These are phyloP conservation scores for Meta bourneti DNA, from an alignment of 2,888 invertebrate genomes.

Conservation along the genomic window DNA sequence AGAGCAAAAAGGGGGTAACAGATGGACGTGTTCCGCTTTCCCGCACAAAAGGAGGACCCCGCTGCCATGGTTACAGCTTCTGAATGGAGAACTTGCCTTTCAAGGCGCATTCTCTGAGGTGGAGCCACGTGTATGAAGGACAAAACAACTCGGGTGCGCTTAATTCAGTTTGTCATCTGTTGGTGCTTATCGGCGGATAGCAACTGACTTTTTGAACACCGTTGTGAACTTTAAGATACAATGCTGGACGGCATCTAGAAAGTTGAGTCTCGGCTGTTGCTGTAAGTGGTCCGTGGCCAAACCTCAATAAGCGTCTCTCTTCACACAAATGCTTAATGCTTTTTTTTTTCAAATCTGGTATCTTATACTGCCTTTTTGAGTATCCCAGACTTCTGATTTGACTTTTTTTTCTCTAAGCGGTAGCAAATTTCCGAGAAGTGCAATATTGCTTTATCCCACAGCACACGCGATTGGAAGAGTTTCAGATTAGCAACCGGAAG, in stretches of 20 bases:
- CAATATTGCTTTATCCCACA: too few species aligned
- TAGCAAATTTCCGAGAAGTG: too few species aligned
- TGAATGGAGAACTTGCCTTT: neutral
- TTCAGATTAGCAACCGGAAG: too few species aligned
- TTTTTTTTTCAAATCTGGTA: too few species aligned
- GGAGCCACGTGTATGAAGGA: neutral
- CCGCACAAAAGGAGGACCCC: conserved; percentile 14
- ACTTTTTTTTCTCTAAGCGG: too few species aligned
- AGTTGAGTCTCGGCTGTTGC: neutral
- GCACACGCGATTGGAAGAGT: too few species aligned
- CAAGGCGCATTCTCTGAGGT: neutral
- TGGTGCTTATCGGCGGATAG: neutral
- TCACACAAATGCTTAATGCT: too few species aligned
- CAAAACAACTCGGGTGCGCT: neutral
- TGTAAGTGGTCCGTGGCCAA: neutral
- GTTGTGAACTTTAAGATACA: neutral
- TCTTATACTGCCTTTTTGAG: too few species aligned
- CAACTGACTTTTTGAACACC: too few species aligned
- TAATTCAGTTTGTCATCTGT: neutral
- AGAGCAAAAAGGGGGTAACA: conserved; percentile 32
- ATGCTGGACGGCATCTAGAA: neutral
- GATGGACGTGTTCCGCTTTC: conserved; percentile 30
- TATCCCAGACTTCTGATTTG: too few species aligned
- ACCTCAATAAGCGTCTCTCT: neutral
- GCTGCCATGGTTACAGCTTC: conserved; percentile 21